These are phyloP conservation scores for Nannospalax galili DNA, from an alignment of 2,113 vertebrate species.

Conservation along the genomic window DNA sequence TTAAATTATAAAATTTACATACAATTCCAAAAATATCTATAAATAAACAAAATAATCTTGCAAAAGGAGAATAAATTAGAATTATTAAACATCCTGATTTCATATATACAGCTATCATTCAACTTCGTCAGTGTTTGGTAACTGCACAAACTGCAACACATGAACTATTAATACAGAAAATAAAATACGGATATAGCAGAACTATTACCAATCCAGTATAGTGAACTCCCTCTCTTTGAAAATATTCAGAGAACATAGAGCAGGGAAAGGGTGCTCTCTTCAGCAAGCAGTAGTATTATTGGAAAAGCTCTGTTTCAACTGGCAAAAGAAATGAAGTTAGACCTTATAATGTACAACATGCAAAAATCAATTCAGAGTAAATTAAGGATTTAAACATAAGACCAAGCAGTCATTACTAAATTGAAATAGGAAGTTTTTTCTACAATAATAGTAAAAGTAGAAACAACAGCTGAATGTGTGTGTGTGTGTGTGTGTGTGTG, in stretches of 20 bases:
- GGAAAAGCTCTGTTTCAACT: background rate
- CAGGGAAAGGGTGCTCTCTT: background rate
- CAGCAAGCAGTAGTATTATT: background rate
- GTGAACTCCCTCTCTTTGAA: background rate
- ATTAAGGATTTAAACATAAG: background rate
- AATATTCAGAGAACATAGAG: background rate
- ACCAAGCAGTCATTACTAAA: background rate
- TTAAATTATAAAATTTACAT: background rate
- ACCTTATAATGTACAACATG: accelerated
- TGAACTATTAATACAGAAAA: background rate
- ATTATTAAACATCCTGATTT: background rate
- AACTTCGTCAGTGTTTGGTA: background rate
- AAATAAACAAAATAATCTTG: background rate
- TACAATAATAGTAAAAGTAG: background rate
- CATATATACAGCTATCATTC: background rate
- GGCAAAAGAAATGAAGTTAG: background rate
- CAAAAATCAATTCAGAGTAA: background rate
- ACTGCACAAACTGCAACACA: background rate
- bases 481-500: background rate
- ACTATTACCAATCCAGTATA: background rate
- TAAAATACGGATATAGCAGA: background rate
- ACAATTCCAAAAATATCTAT: background rate
- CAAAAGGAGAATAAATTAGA: background rate
- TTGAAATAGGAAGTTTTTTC: background rate
- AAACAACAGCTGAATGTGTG: background rate